Evolutionary conservation across 2,797 vertebrate genomes (phyloP).

Genomic region (Tenualosa thibaudeaui): DNA sequence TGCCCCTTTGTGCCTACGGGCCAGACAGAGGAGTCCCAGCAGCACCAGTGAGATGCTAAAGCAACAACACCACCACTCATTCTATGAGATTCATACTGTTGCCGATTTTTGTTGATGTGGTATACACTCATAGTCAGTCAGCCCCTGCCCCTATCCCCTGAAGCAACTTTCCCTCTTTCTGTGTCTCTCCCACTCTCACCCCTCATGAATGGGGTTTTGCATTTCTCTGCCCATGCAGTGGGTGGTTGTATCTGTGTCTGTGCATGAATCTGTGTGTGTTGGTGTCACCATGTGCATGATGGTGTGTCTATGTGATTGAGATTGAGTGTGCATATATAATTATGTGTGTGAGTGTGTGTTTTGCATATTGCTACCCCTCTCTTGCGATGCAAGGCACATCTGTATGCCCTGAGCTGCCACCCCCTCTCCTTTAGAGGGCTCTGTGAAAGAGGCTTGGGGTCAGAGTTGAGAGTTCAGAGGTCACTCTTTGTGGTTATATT

Average conservation of each 20-base stretch:
- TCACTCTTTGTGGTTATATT: slow-evolving; percentile 35
- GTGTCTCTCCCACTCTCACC: neutral
- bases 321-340: neutral
- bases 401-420: neutral
- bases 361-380: neutral
- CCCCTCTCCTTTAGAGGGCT: neutral
- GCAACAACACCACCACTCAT: neutral
- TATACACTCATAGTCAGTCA: neutral
- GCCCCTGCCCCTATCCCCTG: slow-evolving; percentile 4
- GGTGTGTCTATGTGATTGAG: neutral
- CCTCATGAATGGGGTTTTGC: neutral
- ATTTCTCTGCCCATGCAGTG: neutral
- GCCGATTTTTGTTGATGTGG: neutral
- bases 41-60: no score
- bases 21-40: no score
- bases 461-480: slow-evolving; percentile 32
- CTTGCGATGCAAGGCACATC: neutral
- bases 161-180: slow-evolving; percentile 41
- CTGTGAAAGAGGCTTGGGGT: slow-evolving; percentile 10
- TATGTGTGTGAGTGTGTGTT: neutral
- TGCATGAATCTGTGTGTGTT: neutral
- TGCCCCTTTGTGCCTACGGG: no score
- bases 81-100: neutral
- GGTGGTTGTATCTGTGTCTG: neutral
- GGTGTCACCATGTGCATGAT: no score